These are phyloP conservation scores for Torymus texanus DNA, from an alignment of 2,888 invertebrate genomes.

Conservation along the genomic window DNA sequence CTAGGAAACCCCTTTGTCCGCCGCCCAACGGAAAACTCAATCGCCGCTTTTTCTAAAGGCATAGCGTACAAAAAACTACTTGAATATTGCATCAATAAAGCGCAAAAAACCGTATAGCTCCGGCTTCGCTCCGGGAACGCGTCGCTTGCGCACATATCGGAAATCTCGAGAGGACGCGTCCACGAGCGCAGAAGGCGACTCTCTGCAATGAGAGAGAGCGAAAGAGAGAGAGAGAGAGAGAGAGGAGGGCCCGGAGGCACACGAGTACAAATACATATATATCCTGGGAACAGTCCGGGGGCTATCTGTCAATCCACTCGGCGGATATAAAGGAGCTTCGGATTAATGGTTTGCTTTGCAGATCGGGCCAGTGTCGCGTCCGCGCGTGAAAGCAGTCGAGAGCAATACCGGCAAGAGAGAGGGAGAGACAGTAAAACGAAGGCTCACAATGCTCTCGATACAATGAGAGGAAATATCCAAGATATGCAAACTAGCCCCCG, in stretches of 20 bases:
- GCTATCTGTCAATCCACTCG: constrained; percentile 74
- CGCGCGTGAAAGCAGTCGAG: constrained; percentile 62
- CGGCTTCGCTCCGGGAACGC: background rate
- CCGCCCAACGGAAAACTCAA: constrained; percentile 17
- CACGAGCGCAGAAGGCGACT: constrained; percentile 15
- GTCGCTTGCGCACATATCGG: background rate
- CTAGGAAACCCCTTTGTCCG: background rate
- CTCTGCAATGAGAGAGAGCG: background rate
- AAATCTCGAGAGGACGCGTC: constrained; percentile 10
- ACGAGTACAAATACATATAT: constrained; percentile 47
- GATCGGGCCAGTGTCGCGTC: constrained; percentile 64
- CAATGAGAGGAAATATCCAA: constrained; percentile 75
- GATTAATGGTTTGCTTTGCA: constrained; percentile 74
- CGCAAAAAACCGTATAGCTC: constrained; percentile 22
- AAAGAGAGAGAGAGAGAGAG: background rate
- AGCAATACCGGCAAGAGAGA: constrained; percentile 48
- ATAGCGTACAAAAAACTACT: constrained; percentile 26
- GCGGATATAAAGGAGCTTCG: constrained; percentile 73
- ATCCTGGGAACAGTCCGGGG: constrained; percentile 72
- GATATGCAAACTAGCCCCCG: constrained; percentile 71
- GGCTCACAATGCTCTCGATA: constrained; percentile 69
- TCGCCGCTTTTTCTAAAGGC: constrained; percentile 3
- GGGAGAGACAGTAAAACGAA: constrained; percentile 44
- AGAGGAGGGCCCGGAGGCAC: constrained; percentile 18
- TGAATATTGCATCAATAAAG: constrained; percentile 29